A percentile compares a stretch with the other conserved stretches of the same genome.
These are phyloP conservation scores for Xiphophorus birchmanni DNA, from an alignment of 2,797 vertebrate genomes.

Conservation along the genomic window DNA sequence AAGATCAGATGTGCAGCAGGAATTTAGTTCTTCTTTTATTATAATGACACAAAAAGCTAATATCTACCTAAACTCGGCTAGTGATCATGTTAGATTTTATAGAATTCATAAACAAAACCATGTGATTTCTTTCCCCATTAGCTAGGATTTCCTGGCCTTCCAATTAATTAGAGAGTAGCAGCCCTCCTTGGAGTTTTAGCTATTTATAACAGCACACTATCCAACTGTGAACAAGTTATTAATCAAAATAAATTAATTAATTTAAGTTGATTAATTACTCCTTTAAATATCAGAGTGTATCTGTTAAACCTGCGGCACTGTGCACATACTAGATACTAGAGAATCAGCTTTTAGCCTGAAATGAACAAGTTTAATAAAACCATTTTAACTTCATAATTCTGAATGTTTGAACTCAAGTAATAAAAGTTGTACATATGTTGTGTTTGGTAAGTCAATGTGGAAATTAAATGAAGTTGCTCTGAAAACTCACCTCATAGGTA, in stretches of 20 bases:
- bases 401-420: background rate
- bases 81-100: background rate
- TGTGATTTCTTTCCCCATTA: background rate
- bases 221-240: conserved; percentile 7
- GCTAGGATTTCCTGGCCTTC: background rate
- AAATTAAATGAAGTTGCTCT: background rate
- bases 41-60: background rate
- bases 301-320: background rate
- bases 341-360: background rate
- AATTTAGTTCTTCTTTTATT: background rate
- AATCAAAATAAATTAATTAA: conserved; percentile 19
- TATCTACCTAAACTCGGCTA: background rate
- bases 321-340: background rate
- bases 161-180: background rate
- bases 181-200: background rate
- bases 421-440: background rate
- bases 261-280: background rate
- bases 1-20: background rate
- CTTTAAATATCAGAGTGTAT: background rate
- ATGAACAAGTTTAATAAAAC: conserved; percentile 1
- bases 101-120: background rate
- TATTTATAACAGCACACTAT: conserved; percentile 2
- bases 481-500: background rate
- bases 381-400: background rate
- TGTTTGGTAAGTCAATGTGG: background rate